Evolutionary conservation across 92 coral and sea anemone genomes (phyloP), one percentile per base, ranked within the genome.

Genomic region (Paragorgia papillata): DNA sequence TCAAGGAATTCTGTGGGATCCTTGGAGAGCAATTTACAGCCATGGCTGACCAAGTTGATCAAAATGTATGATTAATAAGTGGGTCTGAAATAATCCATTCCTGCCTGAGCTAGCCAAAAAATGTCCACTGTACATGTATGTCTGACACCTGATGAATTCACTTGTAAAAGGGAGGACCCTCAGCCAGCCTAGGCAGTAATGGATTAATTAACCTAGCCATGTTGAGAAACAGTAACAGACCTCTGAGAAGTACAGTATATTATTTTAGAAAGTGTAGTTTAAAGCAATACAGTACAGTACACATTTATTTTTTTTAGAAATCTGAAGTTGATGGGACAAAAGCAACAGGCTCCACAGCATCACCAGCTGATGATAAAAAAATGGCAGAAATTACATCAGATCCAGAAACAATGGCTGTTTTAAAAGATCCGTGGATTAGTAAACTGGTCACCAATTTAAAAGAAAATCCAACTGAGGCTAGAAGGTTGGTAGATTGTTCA

Each of bases 1-100:
- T 90, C 27, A 84, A 80, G 37, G 90, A 90, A 33, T 80, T 90
- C 53, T 84, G 92, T 85, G 84, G 82, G 2, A 19, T 90, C 13
- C 60, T 90, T 55, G 96, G 96, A 46, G 88, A 88, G 12, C 92
- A 90, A 69, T 89, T 90, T 83, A 90, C 90, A 7, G 10, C 61
- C 22, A 83, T 90, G 74, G 90, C 92, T 37, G 77, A 82, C 27
- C 34, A 84, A 65, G 44, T 46, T 46, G 2, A 46, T 15, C 53
- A 46, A 46, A 46, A n/a, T 46, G n/a, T 46, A 6, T 46, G 53
- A 7, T 37, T 37, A 37, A 37, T 4, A 37, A 4, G 43, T n/a
- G n/a, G n/a, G n/a, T n/a, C n/a, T n/a, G n/a, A n/a, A n/a, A n/a
- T n/a, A n/a, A n/a, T n/a, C n/a, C n/a, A n/a, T n/a, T n/a, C n/a